phyloP scores from a whole-genome alignment of 2,113 vertebrate genomes.

The Nibea coibor region DNA sequence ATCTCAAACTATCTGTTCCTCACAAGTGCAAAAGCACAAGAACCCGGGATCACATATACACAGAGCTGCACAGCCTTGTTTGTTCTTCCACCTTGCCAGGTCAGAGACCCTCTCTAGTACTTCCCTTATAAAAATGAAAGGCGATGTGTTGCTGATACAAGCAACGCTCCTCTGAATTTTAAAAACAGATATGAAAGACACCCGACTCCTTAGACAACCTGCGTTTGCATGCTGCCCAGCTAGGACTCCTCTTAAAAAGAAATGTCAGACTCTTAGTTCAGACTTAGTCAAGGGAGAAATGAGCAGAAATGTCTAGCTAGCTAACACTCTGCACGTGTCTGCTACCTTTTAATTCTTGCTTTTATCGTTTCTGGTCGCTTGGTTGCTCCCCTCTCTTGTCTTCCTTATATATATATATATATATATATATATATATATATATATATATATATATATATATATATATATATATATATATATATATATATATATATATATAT shows the following conservation, averaged over 20 bases:
- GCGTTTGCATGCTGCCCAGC: not conserved
- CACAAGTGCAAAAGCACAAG: constrained; percentile 11
- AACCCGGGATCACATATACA: constrained; percentile 7
- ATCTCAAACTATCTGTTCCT: constrained; percentile 36
- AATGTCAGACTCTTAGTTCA: constrained; percentile 27
- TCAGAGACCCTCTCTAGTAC: constrained; percentile 40
- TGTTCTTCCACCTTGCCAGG: constrained; percentile 42
- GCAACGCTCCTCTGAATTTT: constrained; percentile 45
- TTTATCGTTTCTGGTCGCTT: constrained; percentile 70
- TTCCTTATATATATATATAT: constrained; percentile 43
- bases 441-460: constrained; percentile 25
- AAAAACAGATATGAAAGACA: constrained; percentile 54
- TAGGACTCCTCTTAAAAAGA: constrained; percentile 13
- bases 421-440: constrained; percentile 19
- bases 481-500: too few relatives aligned
- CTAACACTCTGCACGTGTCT: constrained; percentile 30
- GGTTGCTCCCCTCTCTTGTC: constrained; percentile 64
- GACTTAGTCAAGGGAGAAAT: constrained; percentile 50
- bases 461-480: constrained; percentile 31
- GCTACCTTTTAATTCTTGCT: constrained; percentile 70
- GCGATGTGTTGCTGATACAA: constrained; percentile 44
- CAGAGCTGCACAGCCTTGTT: constrained; percentile 20
- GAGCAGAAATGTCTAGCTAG: constrained; percentile 44
- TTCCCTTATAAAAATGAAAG: constrained; percentile 44
- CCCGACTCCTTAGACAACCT: constrained; percentile 23